Evolutionary conservation across 2,113 vertebrate species (phyloP).

Genomic region (Trematomus loennbergii): DNA sequence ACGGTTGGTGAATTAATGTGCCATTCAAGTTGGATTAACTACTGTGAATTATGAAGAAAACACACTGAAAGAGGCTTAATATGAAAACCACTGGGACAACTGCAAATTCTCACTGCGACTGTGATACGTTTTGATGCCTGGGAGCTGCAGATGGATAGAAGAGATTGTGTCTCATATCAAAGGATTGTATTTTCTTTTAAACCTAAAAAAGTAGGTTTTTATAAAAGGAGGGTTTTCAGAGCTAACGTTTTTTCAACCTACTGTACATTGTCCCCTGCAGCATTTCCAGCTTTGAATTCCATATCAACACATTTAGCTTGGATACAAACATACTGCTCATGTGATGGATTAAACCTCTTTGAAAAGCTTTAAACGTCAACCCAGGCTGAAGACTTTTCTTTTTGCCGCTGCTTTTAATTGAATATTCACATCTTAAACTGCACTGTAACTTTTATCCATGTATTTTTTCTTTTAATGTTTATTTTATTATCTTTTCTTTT

Average conservation of each 20-base stretch:
- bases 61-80: neutral
- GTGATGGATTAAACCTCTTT: neutral
- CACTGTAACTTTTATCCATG: no score
- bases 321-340: neutral
- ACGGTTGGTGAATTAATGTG: neutral
- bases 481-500: no score
- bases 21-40: constrained; percentile 3
- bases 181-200: constrained; percentile 18
- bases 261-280: no score
- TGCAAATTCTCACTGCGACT: neutral
- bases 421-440: no score
- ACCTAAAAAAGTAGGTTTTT: neutral
- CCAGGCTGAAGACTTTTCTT: no score
- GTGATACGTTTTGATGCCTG: neutral
- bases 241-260: no score
- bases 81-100: neutral
- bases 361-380: neutral
- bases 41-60: neutral
- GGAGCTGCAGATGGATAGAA: constrained; percentile 9
- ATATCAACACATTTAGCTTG: neutral
- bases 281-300: neutral
- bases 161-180: constrained; percentile 27
- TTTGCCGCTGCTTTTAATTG: no score
- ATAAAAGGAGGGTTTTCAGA: neutral
- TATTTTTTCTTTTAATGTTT: no score